Evolutionary conservation across 2,113 vertebrate genomes (phyloP), one percentile per base, ranked within the genome.

Genomic region (Aspiorhynchus laticeps): DNA sequence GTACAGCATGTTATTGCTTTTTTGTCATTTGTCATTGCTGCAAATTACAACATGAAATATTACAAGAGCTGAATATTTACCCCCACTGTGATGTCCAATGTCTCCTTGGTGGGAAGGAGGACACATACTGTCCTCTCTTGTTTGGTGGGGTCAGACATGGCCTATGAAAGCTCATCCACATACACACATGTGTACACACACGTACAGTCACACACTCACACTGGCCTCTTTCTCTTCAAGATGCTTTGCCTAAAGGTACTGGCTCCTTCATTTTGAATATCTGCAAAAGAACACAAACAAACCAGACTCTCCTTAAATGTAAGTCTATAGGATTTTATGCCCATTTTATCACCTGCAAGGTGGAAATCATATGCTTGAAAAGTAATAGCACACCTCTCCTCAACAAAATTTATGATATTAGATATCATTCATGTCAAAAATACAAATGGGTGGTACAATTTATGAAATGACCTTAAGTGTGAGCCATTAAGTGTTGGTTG

Each of bases 71-170:
- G 24, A 46, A 91, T 96, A 91, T 84, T 69, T 74, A 97, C 97
- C 95, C 96, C 93, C 0, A 97, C 88, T 0, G 80, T 86, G n/a
- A 97, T 86, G 90, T 95, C 95, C 91, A 98, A 93, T 89, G 95
- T 96, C 80, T 96, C 95, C 79, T 94, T 95, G 88, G 93, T 96
- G 84, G 97, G 97, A 82, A 98, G 95, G 83, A 97, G 94, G 85
- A 98, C 94, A 0, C 96, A 96, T 87, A 98, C 89, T 0, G 80
- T 96, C 85, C 96, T 95, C 90, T 91, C 93, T 83, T 95, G 96
- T 0, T 90, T 95, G 90, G 91, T 91, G 78, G 92, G 92, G 83
- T 83, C 41, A 51, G 94, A 94, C 94, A 95, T 95, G 85, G 48
- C 87, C 67, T 79, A 85, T 59, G 17, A 12, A 63, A 17, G 24